Evolutionary conservation across 2,113 vertebrate genomes (phyloP).

Genomic region (Myotis lucifugus): DNA sequence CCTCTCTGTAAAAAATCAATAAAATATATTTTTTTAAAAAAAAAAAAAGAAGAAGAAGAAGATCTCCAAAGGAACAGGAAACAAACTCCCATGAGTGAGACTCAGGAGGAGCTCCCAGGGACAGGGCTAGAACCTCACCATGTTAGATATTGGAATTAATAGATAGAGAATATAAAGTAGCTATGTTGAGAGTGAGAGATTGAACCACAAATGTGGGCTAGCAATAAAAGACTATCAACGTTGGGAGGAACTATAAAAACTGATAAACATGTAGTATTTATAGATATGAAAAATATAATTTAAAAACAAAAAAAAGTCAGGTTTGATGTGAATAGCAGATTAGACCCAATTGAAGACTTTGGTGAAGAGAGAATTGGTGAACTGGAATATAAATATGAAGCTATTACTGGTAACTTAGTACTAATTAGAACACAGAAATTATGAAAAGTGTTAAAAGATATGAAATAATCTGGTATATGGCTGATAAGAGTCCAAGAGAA

Average conservation of each 20-base stretch:
- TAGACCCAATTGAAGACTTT: background rate
- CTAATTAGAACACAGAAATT: background rate
- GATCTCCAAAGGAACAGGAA: background rate
- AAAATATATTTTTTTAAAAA: no score
- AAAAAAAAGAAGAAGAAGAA: background rate
- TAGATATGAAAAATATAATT: slow-evolving; percentile 17
- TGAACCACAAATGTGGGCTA: background rate
- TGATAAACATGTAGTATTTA: background rate
- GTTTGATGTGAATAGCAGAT: background rate
- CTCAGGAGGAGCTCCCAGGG: background rate
- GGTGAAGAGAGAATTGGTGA: background rate
- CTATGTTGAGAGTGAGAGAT: background rate
- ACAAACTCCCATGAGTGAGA: background rate
- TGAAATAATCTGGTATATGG: background rate
- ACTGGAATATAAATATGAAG: slow-evolving; percentile 1
- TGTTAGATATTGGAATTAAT: background rate
- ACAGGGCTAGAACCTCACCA: background rate
- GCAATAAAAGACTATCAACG: background rate
- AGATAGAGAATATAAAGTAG: background rate
- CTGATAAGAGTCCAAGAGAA: background rate
- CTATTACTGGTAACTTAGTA: background rate
- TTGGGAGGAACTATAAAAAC: background rate
- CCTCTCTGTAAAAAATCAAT: no score
- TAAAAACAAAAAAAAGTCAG: slow-evolving; percentile 8
- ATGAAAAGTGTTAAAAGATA: background rate